Evolutionary conservation across 1,140 invertebrate species (phyloP).

Genomic region (Zaprionus camerounensis): DNA sequence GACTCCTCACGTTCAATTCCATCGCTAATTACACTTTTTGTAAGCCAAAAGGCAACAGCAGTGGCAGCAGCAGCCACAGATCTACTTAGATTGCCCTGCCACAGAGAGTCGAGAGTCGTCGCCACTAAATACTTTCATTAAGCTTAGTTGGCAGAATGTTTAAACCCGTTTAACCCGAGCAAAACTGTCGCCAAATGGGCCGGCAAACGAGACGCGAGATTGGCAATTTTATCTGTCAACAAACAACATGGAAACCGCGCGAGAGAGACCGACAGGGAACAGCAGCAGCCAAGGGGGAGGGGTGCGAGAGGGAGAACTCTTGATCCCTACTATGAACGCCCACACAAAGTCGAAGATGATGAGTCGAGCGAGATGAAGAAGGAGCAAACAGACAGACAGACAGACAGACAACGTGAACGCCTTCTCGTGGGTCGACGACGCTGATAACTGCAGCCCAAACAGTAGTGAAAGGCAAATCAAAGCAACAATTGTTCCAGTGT

Average conservation of each 20-base stretch:
- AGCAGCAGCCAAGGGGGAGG: neutral
- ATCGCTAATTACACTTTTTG: constrained; percentile 81
- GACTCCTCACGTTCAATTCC: constrained; percentile 69
- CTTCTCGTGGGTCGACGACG: constrained; percentile 13
- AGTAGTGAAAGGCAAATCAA: constrained; percentile 59
- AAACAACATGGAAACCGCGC: constrained; percentile 59
- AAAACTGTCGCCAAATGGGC: constrained; percentile 64
- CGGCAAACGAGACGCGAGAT: constrained; percentile 45
- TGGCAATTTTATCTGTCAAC: constrained; percentile 81
- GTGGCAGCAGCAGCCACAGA: constrained; percentile 21
- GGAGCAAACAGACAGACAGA: constrained; percentile 10
- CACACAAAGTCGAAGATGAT: constrained; percentile 48
- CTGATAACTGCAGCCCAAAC: constrained; percentile 14
- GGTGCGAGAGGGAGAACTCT: neutral
- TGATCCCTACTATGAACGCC: constrained; percentile 42
- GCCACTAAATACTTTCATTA: constrained; percentile 79
- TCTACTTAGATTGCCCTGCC: constrained; percentile 47
- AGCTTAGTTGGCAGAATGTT: constrained; percentile 68
- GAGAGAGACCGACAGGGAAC: constrained; percentile 10
- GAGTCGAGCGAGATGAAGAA: constrained; percentile 13
- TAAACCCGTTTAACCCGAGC: constrained; percentile 77
- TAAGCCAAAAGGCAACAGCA: constrained; percentile 60
- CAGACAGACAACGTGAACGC: neutral
- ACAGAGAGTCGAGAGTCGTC: constrained; percentile 1
- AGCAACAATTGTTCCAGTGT: constrained; percentile 24